These are phyloP conservation scores for Leptodactylus fuscus DNA, from an alignment of 2,113 vertebrate species.

Conservation along the genomic window DNA sequence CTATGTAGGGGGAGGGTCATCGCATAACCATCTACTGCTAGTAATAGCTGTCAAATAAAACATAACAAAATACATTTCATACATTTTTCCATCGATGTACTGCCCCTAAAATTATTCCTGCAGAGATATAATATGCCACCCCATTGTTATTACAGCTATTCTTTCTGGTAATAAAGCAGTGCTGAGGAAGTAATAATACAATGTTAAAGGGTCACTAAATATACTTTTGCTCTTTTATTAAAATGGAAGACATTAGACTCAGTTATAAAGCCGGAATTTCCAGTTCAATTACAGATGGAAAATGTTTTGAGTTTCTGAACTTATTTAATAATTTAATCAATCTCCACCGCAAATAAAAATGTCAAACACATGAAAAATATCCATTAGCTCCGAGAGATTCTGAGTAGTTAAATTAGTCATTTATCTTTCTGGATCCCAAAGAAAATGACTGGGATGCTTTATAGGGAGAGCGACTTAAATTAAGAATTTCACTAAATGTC, in stretches of 20 bases:
- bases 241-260: conserved; percentile 30
- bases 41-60: neutral
- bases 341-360: conserved; percentile 37
- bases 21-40: neutral
- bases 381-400: conserved; percentile 28
- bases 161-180: conserved; percentile 27
- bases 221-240: conserved; percentile 33
- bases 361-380: conserved; percentile 45
- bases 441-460: neutral
- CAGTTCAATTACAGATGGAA: conserved; percentile 36
- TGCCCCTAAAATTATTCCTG: neutral
- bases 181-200: conserved; percentile 40
- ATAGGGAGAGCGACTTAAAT: neutral
- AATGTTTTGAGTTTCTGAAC: conserved; percentile 17
- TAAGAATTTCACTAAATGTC: conserved; percentile 22
- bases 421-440: conserved; percentile 15
- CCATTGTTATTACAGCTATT: conserved; percentile 27
- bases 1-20: neutral
- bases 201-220: conserved; percentile 41
- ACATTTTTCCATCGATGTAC: neutral
- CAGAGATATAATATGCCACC: neutral
- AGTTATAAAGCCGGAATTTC: conserved; percentile 25
- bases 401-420: conserved; percentile 41
- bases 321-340: conserved; percentile 41
- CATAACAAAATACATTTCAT: neutral